phyloP scores from a whole-genome alignment of 2,797 vertebrate genomes.

The Urosaurus nigricauda region DNA sequence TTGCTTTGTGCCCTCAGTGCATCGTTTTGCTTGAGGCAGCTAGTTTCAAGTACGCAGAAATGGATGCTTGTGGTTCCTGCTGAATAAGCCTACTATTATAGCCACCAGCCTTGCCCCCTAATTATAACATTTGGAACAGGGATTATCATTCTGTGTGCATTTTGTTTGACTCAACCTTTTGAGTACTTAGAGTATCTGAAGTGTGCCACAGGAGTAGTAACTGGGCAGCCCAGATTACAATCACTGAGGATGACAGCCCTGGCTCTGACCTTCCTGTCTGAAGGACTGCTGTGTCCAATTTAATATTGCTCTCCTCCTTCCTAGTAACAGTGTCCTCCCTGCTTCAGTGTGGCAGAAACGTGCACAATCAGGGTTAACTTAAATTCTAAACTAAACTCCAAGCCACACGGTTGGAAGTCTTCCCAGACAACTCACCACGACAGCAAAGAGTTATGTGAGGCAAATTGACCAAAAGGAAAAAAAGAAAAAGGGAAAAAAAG shows the following conservation, averaged over 20 bases:
- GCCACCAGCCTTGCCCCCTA: background rate
- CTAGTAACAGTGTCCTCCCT: slow-evolving; percentile 25
- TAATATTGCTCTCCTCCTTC: slow-evolving; percentile 57
- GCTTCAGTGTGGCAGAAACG: slow-evolving; percentile 63
- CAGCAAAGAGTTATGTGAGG: slow-evolving; percentile 80
- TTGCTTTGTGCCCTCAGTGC: slow-evolving; percentile 10
- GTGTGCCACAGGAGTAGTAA: slow-evolving; percentile 47
- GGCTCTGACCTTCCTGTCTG: slow-evolving; percentile 45
- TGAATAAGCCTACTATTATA: slow-evolving; percentile 47
- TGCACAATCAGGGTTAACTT: slow-evolving; percentile 79
- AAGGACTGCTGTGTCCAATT: slow-evolving; percentile 31
- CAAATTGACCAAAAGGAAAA: slow-evolving; percentile 51
- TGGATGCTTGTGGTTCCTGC: slow-evolving; percentile 23
- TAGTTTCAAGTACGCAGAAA: slow-evolving; percentile 25
- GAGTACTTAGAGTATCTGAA: slow-evolving; percentile 37
- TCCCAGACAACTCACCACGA: slow-evolving; percentile 80
- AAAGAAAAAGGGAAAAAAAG: slow-evolving; percentile 33
- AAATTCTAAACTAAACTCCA: slow-evolving; percentile 76
- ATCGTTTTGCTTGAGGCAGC: slow-evolving; percentile 38
- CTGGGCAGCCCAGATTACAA: slow-evolving; percentile 35
- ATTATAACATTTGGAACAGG: slow-evolving; percentile 45
- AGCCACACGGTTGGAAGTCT: slow-evolving; percentile 75
- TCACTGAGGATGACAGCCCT: slow-evolving; percentile 36
- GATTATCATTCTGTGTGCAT: slow-evolving; percentile 68
- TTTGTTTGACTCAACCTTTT: slow-evolving; percentile 32